Conservation (phyloP, 2,888 invertebrate species). For the Rhorus exstirpatorius region DNA sequence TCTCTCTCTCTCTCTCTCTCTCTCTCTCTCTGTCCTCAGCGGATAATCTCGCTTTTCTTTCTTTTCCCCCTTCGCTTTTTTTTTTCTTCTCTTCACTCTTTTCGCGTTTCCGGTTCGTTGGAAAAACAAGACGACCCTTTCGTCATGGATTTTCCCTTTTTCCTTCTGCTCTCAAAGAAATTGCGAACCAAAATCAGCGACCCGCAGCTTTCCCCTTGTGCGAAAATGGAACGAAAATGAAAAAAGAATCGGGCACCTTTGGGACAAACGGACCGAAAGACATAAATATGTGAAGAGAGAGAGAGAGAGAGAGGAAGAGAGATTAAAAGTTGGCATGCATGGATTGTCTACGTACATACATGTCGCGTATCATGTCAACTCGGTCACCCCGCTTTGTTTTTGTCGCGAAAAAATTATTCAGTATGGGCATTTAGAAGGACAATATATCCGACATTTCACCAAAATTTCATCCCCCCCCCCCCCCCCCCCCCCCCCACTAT, state of each 20-base stretch:
- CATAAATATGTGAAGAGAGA: neutral
- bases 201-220: neutral
- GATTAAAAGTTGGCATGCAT: neutral
- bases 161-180: slow-evolving; percentile 15
- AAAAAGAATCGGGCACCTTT: neutral
- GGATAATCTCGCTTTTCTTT: neutral
- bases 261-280: neutral
- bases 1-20: neutral
- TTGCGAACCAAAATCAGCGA: slow-evolving; percentile 4
- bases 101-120: slow-evolving; percentile 9
- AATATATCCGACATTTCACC: too few species aligned
- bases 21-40: neutral
- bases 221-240: slow-evolving; percentile 25
- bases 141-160: slow-evolving; percentile 13
- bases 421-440: too few species aligned
- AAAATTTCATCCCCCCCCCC: too few species aligned
- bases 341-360: neutral
- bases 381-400: too few species aligned
- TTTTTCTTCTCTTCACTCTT: neutral
- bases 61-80: neutral
- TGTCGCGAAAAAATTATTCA: too few species aligned
- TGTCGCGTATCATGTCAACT: too few species aligned
- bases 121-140: slow-evolving; percentile 4
- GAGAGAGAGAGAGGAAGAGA: too few species aligned
- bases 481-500: too few species aligned